Conservation (phyloP, 1,140 invertebrate species). For the Popillia japonica region DNA sequence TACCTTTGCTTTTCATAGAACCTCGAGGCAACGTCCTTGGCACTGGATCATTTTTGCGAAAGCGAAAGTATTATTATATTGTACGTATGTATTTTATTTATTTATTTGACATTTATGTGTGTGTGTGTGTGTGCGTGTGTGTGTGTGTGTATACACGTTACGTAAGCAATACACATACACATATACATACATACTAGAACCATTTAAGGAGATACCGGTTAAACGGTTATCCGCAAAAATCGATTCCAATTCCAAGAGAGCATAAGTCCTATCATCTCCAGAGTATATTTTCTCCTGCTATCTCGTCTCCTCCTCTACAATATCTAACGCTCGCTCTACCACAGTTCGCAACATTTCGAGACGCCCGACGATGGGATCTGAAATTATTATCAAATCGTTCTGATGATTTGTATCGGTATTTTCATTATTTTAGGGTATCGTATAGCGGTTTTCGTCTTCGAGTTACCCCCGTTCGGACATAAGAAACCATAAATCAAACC, state of each 20-base stretch:
- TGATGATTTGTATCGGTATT: slow-evolving; percentile 28
- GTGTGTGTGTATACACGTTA: no score
- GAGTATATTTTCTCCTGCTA: not conserved
- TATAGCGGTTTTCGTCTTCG: not conserved
- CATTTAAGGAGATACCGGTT: not conserved
- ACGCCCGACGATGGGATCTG: not conserved
- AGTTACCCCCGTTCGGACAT: not conserved
- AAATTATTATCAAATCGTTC: slow-evolving; percentile 25
- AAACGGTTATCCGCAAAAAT: not conserved
- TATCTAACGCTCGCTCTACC: not conserved
- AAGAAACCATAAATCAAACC: not conserved
- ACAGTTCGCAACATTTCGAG: not conserved
- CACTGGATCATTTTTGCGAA: no score
- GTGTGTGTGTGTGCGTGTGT: no score
- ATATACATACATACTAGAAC: no score
- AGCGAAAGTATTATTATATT: no score
- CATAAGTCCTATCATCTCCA: not conserved
- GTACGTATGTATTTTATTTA: no score
- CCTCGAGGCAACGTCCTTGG: no score
- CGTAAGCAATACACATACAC: no score
- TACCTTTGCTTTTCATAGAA: no score
- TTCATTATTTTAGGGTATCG: slow-evolving; percentile 26
- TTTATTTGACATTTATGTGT: no score
- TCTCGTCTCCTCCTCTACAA: not conserved
- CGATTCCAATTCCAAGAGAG: slow-evolving; percentile 3